Conservation (phyloP, 2,797 vertebrate species). For the Anomalospiza imberbis region DNA sequence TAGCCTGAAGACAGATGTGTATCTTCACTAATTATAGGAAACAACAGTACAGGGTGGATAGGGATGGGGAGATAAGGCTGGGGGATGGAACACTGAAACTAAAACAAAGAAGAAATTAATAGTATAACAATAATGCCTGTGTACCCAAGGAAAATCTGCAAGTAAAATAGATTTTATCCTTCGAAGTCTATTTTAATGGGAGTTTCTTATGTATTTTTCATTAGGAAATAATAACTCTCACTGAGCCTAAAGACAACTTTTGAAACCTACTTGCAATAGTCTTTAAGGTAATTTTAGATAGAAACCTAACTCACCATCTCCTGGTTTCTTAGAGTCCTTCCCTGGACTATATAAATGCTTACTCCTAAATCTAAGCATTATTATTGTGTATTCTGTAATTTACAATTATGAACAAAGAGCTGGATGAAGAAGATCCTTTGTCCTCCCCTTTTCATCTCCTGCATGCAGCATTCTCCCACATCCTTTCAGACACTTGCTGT, state of each 20-base stretch:
- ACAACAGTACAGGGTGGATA: background rate
- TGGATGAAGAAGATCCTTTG: background rate
- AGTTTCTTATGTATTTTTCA: background rate
- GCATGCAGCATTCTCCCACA: background rate
- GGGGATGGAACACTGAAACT: constrained; percentile 1
- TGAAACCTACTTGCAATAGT: background rate
- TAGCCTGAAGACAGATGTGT: constrained; percentile 68
- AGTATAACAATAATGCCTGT: background rate
- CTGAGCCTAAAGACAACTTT: background rate
- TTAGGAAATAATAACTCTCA: background rate
- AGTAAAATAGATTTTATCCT: background rate
- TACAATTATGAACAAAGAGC: background rate
- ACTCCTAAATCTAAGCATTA: background rate
- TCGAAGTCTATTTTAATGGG: background rate
- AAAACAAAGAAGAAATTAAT: constrained; percentile 47
- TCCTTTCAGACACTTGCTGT: background rate
- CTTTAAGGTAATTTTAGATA: background rate
- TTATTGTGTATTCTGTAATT: background rate
- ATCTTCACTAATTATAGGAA: constrained; percentile 66
- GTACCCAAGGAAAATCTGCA: background rate
- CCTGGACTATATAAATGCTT: background rate
- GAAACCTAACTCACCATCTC: background rate
- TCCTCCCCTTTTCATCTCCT: background rate
- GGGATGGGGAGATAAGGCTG: constrained; percentile 2
- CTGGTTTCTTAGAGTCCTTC: background rate